These are phyloP conservation scores for Eptesicus fuscus DNA, from an alignment of 2,113 vertebrate species.

Conservation along the genomic window DNA sequence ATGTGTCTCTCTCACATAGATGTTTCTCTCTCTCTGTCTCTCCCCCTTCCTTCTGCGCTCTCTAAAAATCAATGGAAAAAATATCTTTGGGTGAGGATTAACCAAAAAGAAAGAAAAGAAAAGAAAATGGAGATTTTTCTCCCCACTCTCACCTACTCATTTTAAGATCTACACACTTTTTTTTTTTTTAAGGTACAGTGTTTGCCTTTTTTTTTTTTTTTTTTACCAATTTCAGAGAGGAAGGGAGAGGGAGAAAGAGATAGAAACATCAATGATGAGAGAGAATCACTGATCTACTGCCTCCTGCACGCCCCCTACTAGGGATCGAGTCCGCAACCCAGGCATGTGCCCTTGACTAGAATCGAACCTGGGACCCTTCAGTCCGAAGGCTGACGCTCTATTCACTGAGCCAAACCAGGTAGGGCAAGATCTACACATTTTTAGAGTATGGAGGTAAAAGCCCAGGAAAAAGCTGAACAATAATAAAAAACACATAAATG, in stretches of 20 bases:
- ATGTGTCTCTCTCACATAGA: background rate
- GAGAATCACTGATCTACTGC: no score
- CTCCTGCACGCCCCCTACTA: no score
- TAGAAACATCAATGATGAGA: background rate
- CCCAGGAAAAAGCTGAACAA: background rate
- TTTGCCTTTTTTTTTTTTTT: no score
- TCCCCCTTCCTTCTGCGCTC: background rate
- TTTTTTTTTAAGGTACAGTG: background rate
- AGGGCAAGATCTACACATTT: background rate
- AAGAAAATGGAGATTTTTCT: background rate
- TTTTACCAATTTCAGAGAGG: background rate
- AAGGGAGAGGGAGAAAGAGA: background rate
- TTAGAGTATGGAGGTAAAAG: background rate
- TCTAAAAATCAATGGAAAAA: background rate
- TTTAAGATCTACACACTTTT: background rate
- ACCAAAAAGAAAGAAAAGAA: background rate
- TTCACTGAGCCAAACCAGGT: background rate
- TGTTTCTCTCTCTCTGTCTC: background rate
- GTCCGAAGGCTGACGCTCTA: background rate
- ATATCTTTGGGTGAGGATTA: background rate
- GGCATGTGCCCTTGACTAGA: background rate
- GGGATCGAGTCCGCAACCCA: background rate
- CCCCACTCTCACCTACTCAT: background rate
- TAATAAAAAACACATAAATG: background rate
- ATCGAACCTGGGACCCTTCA: background rate